Percentiles rank a stretch among this genome's conserved stretches.
Conservation (phyloP, 2,888 invertebrate species). For the Autographa pulchrina region DNA sequence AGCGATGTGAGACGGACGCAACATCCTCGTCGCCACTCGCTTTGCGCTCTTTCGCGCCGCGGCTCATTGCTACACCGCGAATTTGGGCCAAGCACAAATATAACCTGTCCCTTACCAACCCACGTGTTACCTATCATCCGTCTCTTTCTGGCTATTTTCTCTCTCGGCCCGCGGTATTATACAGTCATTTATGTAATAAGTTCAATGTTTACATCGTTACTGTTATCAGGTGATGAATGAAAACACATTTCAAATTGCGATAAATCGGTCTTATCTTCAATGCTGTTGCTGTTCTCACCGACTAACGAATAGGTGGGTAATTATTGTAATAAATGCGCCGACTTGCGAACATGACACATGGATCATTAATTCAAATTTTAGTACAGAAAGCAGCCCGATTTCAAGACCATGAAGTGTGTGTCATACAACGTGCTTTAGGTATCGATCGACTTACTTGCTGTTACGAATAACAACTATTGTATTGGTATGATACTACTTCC, state of each 20-base stretch:
- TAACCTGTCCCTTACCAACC: conserved; percentile 70
- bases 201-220: conserved; percentile 83
- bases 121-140: conserved; percentile 54
- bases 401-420: conserved; percentile 1
- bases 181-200: conserved; percentile 78
- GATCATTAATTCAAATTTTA: conserved; percentile 16
- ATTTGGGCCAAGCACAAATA: conserved; percentile 82
- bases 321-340: conserved; percentile 16
- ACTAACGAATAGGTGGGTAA: conserved; percentile 56
- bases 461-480: conserved; percentile 24
- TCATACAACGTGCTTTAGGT: conserved; percentile 1
- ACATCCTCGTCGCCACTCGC: conserved; percentile 71
- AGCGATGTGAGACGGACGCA: conserved; percentile 88
- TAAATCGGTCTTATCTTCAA: conserved; percentile 51
- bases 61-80: conserved; percentile 76
- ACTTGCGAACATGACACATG: background rate
- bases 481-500: conserved; percentile 5
- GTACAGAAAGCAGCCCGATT: conserved; percentile 10
- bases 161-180: conserved; percentile 62
- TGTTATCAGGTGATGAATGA: conserved; percentile 69
- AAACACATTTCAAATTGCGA: conserved; percentile 61
- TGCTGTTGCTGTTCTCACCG: conserved; percentile 41
- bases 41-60: conserved; percentile 82
- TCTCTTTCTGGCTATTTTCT: conserved; percentile 72
- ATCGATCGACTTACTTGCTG: conserved; percentile 10